Evolutionary conservation across 2,797 vertebrate genomes (phyloP).

Genomic region (Melopsittacus undulatus): DNA sequence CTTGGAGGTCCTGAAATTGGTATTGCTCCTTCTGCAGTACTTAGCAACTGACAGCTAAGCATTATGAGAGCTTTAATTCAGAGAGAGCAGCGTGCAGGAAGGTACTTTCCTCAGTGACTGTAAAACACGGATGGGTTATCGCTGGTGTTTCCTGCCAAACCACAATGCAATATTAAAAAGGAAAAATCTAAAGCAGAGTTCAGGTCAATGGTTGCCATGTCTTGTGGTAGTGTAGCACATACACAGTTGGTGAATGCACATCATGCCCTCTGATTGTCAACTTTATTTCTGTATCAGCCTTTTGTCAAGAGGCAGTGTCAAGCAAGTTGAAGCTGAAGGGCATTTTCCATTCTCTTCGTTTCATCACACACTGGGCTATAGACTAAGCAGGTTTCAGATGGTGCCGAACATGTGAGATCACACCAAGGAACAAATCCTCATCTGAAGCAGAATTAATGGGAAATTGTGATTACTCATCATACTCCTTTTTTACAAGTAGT

Average conservation of each 20-base stretch:
- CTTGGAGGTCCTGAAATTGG: neutral
- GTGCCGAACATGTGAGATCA: neutral
- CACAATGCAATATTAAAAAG: neutral
- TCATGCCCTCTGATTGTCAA: neutral
- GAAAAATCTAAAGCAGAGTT: neutral
- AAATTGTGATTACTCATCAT: constrained; percentile 19
- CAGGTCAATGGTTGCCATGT: neutral
- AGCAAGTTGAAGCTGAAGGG: neutral
- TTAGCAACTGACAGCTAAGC: neutral
- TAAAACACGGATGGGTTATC: neutral
- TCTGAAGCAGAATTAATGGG: constrained; percentile 5
- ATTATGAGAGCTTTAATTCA: neutral
- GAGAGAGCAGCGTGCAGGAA: neutral
- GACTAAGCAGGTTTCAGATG: neutral
- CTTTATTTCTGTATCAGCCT: neutral
- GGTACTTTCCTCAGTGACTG: neutral
- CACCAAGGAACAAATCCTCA: neutral
- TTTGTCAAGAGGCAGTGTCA: neutral
- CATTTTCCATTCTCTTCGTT: neutral
- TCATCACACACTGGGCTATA: neutral
- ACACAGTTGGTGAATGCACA: neutral
- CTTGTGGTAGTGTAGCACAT: neutral
- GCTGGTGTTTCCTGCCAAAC: neutral
- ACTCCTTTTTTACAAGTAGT: neutral
- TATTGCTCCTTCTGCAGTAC: neutral